Conservation (phyloP, 2,113 vertebrate genomes). For the Poeciliopsis occidentalis region DNA sequence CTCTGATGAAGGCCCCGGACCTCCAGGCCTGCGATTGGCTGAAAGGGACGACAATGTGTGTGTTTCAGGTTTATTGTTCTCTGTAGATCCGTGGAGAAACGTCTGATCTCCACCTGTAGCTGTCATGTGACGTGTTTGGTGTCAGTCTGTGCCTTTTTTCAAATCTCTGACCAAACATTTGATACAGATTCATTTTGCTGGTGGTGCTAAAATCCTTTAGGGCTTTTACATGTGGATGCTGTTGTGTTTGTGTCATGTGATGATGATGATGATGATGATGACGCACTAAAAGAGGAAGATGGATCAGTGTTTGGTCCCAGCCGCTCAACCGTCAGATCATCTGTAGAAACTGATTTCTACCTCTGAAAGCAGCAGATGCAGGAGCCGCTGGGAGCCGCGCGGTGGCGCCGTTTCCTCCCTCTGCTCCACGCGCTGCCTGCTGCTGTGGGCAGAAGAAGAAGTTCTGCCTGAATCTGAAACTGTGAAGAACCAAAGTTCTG, state of each 20-base stretch:
- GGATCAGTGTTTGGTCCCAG: conserved; percentile 13
- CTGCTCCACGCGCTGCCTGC: neutral
- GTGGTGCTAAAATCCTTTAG: conserved; percentile 57
- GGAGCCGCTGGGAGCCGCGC: conserved; percentile 1
- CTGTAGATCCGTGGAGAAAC: neutral
- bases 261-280: conserved; percentile 4
- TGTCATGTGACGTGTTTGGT: conserved; percentile 16
- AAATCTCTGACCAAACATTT: conserved; percentile 60
- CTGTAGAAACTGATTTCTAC: conserved; percentile 43
- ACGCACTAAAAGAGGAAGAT: conserved; percentile 5
- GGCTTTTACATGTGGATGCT: conserved; percentile 23
- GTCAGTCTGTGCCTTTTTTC: conserved; percentile 54
- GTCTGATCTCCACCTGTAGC: conserved; percentile 19
- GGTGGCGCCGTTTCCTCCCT: conserved; percentile 12
- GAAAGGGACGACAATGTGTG: neutral
- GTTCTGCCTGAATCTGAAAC: neutral
- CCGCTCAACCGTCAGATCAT: neutral
- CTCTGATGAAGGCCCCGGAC: neutral
- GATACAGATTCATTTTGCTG: conserved; percentile 37
- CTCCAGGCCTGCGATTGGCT: neutral
- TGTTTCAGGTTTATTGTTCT: conserved; percentile 8
- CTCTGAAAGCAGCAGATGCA: conserved; percentile 38
- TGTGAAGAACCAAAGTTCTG: neutral
- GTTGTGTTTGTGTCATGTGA: conserved; percentile 8
- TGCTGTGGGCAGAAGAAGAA: neutral